These are phyloP conservation scores for Caenorhabditis zanzibari DNA, from an alignment of 2,888 invertebrate genomes.

Conservation along the genomic window DNA sequence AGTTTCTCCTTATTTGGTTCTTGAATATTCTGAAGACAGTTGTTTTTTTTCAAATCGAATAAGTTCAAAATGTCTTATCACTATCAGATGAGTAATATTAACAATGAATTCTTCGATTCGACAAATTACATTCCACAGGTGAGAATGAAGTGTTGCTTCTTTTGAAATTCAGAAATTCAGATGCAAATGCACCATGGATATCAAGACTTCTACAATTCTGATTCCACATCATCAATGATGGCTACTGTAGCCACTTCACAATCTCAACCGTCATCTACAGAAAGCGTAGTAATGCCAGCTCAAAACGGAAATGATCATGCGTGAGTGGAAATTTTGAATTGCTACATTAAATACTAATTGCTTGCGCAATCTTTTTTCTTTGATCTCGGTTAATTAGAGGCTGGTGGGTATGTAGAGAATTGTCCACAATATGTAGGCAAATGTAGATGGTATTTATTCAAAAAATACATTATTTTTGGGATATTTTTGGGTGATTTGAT, in stretches of 20 bases:
- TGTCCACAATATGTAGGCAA: not conserved
- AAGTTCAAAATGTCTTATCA: conserved; percentile 54
- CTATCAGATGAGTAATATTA: conserved; percentile 45
- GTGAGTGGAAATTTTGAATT: not conserved
- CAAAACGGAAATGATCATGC: conserved; percentile 12
- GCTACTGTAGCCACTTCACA: conserved; percentile 23
- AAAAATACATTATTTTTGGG: no score
- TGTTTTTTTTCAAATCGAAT: not conserved
- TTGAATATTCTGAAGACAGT: no score
- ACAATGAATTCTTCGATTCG: conserved; percentile 55
- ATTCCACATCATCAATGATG: conserved; percentile 37
- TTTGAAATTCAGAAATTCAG: conserved; percentile 20
- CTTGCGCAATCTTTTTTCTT: not conserved
- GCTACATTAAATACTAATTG: no score
- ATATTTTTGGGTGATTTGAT: no score
- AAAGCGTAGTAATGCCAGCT: not conserved
- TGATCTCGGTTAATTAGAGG: no score
- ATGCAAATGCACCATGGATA: conserved; percentile 61
- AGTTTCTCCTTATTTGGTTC: not conserved
- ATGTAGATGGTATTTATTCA: no score
- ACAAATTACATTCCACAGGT: conserved; percentile 60
- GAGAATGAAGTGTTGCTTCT: not conserved
- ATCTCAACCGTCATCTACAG: conserved; percentile 15
- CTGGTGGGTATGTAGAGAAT: no score
- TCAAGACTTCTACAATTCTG: conserved; percentile 49